Conservation (phyloP, 2,888 invertebrate species). For the Lasioglossum figueresi region DNA sequence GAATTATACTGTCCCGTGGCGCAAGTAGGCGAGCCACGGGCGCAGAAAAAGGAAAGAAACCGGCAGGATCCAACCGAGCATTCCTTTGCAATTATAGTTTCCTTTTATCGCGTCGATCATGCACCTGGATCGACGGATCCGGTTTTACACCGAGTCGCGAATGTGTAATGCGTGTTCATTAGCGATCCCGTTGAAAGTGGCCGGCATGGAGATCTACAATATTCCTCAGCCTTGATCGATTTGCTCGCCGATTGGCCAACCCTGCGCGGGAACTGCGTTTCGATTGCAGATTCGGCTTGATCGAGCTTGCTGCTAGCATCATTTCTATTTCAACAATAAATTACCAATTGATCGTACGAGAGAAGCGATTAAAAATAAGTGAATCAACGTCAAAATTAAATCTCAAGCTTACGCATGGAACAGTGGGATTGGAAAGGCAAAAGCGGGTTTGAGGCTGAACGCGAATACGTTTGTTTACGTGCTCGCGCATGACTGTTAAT, state of each 20-base stretch:
- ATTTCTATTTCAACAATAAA: background rate
- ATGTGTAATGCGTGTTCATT: constrained; percentile 58
- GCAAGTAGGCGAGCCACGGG: constrained; percentile 29
- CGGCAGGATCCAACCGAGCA: constrained; percentile 45
- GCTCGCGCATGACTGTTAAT: background rate
- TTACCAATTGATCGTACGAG: too few species aligned
- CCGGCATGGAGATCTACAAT: constrained; percentile 56
- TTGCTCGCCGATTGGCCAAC: constrained; percentile 19
- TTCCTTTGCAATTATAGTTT: constrained; percentile 63
- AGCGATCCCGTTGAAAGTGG: constrained; percentile 59
- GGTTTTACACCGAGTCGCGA: constrained; percentile 53
- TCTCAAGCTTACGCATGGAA: background rate
- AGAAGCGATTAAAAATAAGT: background rate
- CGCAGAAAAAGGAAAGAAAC: constrained; percentile 39
- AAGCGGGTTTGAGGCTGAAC: background rate
- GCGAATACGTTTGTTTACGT: constrained; percentile 18
- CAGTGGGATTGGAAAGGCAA: background rate
- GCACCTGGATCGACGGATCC: constrained; percentile 65
- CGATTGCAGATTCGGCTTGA: constrained; percentile 6
- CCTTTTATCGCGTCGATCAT: constrained; percentile 68
- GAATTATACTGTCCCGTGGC: constrained; percentile 22
- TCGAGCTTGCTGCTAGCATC: background rate
- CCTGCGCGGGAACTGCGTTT: constrained; percentile 19
- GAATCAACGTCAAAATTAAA: background rate
- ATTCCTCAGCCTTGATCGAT: constrained; percentile 40